Conservation (phyloP, 1,140 invertebrate species). For the Phocides pigmalion region DNA sequence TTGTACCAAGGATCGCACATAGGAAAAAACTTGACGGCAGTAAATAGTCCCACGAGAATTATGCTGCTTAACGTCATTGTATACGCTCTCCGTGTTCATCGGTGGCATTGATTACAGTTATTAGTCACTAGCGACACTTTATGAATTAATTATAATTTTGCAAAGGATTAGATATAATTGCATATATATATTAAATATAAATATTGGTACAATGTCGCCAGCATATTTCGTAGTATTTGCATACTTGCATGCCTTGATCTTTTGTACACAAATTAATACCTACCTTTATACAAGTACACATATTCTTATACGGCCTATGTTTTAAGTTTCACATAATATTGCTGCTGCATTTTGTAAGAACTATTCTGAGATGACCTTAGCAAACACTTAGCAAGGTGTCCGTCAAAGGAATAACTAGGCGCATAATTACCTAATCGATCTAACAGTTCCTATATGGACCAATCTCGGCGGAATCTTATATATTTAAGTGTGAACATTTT, state of each 20-base stretch:
- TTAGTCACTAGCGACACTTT: constrained; percentile 2
- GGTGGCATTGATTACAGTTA: not conserved
- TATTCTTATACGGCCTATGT: not conserved
- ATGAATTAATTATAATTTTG: constrained; percentile 5
- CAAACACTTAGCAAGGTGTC: constrained; percentile 1
- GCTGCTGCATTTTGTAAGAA: not conserved
- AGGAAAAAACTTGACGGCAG: constrained; percentile 41
- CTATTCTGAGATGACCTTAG: not conserved
- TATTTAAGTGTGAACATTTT: constrained; percentile 55
- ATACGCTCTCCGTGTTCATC: not conserved
- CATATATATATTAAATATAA: constrained; percentile 1
- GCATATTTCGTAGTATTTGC: constrained; percentile 14
- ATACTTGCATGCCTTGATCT: constrained; percentile 17
- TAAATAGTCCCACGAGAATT: constrained; percentile 49
- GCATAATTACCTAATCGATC: constrained; percentile 13
- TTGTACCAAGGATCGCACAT: constrained; percentile 35
- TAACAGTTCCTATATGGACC: constrained; percentile 45
- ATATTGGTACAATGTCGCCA: constrained; percentile 21
- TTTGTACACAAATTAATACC: not conserved
- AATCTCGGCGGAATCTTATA: constrained; percentile 50
- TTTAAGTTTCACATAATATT: not conserved
- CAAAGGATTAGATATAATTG: constrained; percentile 4
- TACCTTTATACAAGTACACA: not conserved
- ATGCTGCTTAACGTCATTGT: constrained; percentile 28
- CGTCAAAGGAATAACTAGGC: not conserved